These are phyloP conservation scores for Odobenus rosmarus DNA, from an alignment of 2,113 vertebrate species.

Conservation along the genomic window DNA sequence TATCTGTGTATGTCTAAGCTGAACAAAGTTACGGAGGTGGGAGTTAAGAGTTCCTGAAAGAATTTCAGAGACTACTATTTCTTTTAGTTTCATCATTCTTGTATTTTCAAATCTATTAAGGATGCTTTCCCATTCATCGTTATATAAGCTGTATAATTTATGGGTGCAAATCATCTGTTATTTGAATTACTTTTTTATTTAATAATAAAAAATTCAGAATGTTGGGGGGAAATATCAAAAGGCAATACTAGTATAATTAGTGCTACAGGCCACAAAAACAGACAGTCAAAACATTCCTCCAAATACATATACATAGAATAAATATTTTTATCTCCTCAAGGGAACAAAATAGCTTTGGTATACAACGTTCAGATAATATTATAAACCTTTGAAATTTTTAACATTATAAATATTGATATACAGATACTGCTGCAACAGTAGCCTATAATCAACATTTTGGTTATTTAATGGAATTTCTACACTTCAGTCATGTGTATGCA, in stretches of 20 bases:
- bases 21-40: background rate
- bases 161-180: background rate
- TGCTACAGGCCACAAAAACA: background rate
- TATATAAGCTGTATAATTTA: background rate
- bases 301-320: background rate
- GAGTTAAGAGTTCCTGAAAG: background rate
- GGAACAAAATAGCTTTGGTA: background rate
- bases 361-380: background rate
- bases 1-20: background rate
- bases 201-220: constrained; percentile 22
- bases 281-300: background rate
- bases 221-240: background rate
- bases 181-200: background rate
- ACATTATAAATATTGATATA: background rate
- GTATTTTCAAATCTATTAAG: constrained; percentile 9
- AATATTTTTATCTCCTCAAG: background rate
- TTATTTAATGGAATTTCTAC: background rate
- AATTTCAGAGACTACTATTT: background rate
- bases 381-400: constrained; percentile 36
- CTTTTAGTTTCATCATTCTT: background rate
- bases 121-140: background rate
- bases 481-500: background rate
- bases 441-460: background rate
- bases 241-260: background rate
- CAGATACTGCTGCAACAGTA: background rate